Conservation (phyloP, 2,888 invertebrate genomes). For the Pheosia tremula region DNA sequence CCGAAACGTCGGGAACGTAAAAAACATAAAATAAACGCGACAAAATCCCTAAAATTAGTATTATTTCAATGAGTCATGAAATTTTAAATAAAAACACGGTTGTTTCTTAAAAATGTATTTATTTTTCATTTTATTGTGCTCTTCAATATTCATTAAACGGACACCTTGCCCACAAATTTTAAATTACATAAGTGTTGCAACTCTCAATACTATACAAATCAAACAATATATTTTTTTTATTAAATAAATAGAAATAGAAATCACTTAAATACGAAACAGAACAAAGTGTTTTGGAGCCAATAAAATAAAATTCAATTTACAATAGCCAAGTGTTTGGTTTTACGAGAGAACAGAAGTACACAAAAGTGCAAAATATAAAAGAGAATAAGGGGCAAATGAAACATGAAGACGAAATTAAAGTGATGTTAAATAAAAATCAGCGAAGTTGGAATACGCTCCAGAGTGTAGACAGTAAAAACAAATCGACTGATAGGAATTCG, state of each 20-base stretch:
- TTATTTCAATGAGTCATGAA: too few relatives aligned
- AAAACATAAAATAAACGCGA: too few relatives aligned
- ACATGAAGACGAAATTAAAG: slow-evolving; percentile 33
- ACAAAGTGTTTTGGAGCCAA: slow-evolving; percentile 49
- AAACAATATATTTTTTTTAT: slow-evolving; percentile 50
- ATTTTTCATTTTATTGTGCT: slow-evolving; percentile 83
- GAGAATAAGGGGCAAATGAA: slow-evolving; percentile 1
- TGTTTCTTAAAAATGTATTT: slow-evolving; percentile 79
- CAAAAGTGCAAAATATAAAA: slow-evolving; percentile 8
- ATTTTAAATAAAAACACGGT: slow-evolving; percentile 19
- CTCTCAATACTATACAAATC: slow-evolving; percentile 62
- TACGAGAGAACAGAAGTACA: slow-evolving; percentile 28
- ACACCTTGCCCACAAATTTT: slow-evolving; percentile 62
- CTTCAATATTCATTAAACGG: slow-evolving; percentile 75
- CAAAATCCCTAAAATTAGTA: too few relatives aligned
- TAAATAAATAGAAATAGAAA: slow-evolving; percentile 67
- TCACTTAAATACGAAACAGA: slow-evolving; percentile 42
- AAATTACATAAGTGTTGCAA: slow-evolving; percentile 69
- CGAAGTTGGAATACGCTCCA: slow-evolving; percentile 30
- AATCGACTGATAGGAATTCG: slow-evolving; percentile 34
- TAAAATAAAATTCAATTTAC: slow-evolving; percentile 38
- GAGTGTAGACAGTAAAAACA: slow-evolving; percentile 29
- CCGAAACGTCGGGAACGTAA: too few relatives aligned
- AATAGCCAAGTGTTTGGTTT: slow-evolving; percentile 32
- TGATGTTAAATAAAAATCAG: slow-evolving; percentile 32